Evolutionary conservation across 1,140 invertebrate genomes (phyloP).

Genomic region (Gonatopus flavifemur): DNA sequence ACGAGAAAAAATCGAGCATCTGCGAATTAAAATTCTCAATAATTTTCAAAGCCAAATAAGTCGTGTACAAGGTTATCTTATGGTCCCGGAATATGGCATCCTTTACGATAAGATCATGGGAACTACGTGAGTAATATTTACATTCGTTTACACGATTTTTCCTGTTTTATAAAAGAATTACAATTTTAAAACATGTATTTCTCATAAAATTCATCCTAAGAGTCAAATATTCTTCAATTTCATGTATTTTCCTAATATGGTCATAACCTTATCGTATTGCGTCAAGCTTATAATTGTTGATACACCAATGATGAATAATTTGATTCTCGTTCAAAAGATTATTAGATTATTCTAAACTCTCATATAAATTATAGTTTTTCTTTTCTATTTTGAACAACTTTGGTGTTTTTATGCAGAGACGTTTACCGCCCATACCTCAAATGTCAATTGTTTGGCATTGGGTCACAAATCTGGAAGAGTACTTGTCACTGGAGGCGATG

Average conservation of each 20-base stretch:
- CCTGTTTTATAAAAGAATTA: too few relatives aligned
- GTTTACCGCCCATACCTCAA: conserved; percentile 84
- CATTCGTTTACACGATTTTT: background rate
- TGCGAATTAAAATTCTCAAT: conserved; percentile 37
- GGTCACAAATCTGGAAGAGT: conserved; percentile 90
- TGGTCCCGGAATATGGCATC: conserved; percentile 59
- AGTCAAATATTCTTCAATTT: too few relatives aligned
- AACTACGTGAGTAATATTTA: conserved; percentile 58
- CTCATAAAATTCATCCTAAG: too few relatives aligned
- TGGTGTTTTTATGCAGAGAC: conserved; percentile 72
- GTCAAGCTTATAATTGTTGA: too few relatives aligned
- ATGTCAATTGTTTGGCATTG: conserved; percentile 87
- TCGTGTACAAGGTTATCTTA: conserved; percentile 41
- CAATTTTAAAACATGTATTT: too few relatives aligned
- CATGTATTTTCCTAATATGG: conserved; percentile 15
- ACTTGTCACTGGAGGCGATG: conserved; percentile 94
- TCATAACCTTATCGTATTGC: conserved; percentile 16
- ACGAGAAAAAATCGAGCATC: conserved; percentile 38
- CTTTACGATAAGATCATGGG: conserved; percentile 64
- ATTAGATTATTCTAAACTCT: too few relatives aligned
- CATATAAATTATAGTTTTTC: too few relatives aligned
- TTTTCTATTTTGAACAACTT: too few relatives aligned
- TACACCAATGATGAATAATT: too few relatives aligned
- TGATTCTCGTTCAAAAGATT: too few relatives aligned
- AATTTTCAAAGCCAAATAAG: conserved; percentile 55